Evolutionary conservation across 92 coral and sea anemone genomes (phyloP), one percentile per base, ranked within the genome.

Genomic region (Epizoanthus illoricatus): DNA sequence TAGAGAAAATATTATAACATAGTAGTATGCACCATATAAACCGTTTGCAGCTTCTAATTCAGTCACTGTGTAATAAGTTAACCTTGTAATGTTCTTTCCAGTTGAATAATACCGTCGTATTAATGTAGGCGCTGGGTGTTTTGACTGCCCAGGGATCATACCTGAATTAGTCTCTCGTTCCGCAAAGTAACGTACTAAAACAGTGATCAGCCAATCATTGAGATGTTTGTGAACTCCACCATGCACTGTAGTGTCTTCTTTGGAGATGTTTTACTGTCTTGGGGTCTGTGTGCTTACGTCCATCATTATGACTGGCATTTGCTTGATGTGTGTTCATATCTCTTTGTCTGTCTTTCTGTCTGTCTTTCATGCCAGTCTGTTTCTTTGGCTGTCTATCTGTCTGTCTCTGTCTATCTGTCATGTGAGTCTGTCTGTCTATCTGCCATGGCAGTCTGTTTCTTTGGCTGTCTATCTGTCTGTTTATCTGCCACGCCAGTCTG

Each of bases 111-210:
- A 58, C 36, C 40, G 62, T 39, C 4, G 81, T 59, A 19, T 24
- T 76, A 36, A 76, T 23, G 69, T 76, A 36, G 57, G 2, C 81
- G 62, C 81, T 76, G 81, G 69, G 81, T 59, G 70, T 43, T 40
- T 69, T 33, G 36, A 59, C 81, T 76, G 64, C 81, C 81, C 49
- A 76, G 81, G 57, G 55, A 60, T 76, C n/a, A 60, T n/a, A 61
- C 49, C 45, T 4, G 33, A 63, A 61, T 55, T 13, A 23, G 81
- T 52, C 56, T 52, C 3, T 52, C 56, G 16, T 52, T 52, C 56
- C 3, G 15, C 56, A 13, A 52, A 52, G 13, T 52, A 52, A 52
- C 56, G 13, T 52, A 52, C 56, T 45, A 52, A 52, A 52, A 52
- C 7, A 21, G 17, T 23, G 40, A 65, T 33, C 67, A 70, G 81